Conservation (phyloP, 53 echinoderm and acorn worm genomes). For the Patiria pectinifera region DNA sequence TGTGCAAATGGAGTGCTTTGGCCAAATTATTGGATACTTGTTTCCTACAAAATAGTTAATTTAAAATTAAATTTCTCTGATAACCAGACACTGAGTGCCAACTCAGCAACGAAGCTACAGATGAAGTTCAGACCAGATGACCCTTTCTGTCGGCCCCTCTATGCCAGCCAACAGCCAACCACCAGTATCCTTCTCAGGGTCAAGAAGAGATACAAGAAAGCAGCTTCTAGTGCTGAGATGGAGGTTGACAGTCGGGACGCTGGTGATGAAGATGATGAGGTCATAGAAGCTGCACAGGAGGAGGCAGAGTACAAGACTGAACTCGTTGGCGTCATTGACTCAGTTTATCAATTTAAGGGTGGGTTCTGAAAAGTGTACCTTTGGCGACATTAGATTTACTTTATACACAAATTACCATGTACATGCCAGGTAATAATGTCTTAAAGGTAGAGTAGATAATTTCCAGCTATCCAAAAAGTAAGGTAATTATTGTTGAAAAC, state of each 20-base stretch:
- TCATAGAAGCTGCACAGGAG: slow-evolving; percentile 3
- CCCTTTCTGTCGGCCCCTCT: slow-evolving; percentile 70
- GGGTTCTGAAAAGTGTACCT: neutral
- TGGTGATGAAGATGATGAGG: slow-evolving; percentile 16
- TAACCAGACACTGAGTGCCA: slow-evolving; percentile 19
- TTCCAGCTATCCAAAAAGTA: too few relatives aligned
- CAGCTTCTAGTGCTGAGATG: neutral
- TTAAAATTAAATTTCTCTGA: neutral
- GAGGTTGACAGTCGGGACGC: slow-evolving; percentile 16
- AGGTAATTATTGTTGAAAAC: too few relatives aligned
- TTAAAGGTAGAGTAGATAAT: too few relatives aligned
- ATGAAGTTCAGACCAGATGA: slow-evolving; percentile 78
- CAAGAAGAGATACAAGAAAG: slow-evolving; percentile 56
- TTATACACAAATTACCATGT: too few relatives aligned
- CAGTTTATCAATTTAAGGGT: slow-evolving; percentile 68
- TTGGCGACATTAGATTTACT: neutral
- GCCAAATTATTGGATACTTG: too few relatives aligned
- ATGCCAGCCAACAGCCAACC: slow-evolving; percentile 68
- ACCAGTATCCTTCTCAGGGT: slow-evolving; percentile 80
- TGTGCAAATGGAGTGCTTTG: too few relatives aligned
- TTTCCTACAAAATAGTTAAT: too few relatives aligned
- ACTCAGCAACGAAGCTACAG: slow-evolving; percentile 52
- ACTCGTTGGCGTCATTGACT: slow-evolving; percentile 62
- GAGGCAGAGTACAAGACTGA: slow-evolving; percentile 59
- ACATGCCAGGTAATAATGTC: too few relatives aligned